Conservation (phyloP, 2,113 vertebrate species). For the Hemiprocne comata region DNA sequence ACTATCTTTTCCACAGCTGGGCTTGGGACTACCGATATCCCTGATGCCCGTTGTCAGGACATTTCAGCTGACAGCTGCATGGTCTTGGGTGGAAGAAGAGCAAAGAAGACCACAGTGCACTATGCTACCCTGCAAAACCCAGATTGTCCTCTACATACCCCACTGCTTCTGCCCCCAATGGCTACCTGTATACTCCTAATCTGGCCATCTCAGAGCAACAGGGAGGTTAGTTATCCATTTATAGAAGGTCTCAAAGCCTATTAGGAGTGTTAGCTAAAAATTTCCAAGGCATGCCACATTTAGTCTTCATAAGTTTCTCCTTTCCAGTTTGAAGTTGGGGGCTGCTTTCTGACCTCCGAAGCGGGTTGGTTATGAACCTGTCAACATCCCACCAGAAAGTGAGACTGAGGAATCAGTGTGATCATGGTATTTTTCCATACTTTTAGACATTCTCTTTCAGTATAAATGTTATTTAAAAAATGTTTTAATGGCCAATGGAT, state of each 20-base stretch:
- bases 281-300: not conserved
- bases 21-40: not conserved
- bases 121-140: not conserved
- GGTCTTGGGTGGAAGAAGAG: not conserved
- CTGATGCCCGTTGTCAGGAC: not conserved
- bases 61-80: accelerated
- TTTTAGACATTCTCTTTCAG: not conserved
- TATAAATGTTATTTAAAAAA: not conserved
- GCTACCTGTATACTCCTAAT: not conserved
- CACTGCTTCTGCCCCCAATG: not conserved
- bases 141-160: accelerated
- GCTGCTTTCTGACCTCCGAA: not conserved
- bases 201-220: not conserved
- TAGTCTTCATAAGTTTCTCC: not conserved
- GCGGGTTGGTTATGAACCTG: not conserved
- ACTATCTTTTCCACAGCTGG: not conserved
- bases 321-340: not conserved
- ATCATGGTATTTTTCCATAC: not conserved
- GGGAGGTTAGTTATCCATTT: not conserved
- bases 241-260: not conserved
- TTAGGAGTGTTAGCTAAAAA: not conserved
- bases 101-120: not conserved
- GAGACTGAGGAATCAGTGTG: not conserved
- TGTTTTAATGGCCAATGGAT: not conserved
- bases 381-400: not conserved